Conservation (phyloP, 2,797 vertebrate genomes). For the Sparus aurata region DNA sequence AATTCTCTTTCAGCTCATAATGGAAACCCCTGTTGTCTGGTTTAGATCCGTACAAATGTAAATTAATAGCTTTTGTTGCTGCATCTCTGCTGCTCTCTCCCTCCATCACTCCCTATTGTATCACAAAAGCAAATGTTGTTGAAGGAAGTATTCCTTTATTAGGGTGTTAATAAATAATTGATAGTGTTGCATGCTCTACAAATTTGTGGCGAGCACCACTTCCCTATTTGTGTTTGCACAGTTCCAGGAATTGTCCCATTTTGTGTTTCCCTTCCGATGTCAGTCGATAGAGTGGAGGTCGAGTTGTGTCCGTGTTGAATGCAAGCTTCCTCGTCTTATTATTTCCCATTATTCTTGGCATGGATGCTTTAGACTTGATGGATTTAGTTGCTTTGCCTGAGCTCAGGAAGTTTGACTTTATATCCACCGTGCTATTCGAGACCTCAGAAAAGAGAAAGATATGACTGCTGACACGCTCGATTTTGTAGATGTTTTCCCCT, state of each 20-base stretch:
- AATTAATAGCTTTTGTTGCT: constrained; percentile 32
- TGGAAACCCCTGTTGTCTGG: constrained; percentile 53
- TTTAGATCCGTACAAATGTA: constrained; percentile 53
- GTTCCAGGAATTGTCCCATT: constrained; percentile 83
- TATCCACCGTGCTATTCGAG: constrained; percentile 24
- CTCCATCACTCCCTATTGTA: constrained; percentile 44
- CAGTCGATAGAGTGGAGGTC: constrained; percentile 77
- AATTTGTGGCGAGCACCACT: constrained; percentile 70
- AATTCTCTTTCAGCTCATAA: constrained; percentile 15
- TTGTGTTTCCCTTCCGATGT: constrained; percentile 80
- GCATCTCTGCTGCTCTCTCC: constrained; percentile 10
- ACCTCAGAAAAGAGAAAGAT: constrained; percentile 23
- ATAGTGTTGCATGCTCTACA: constrained; percentile 68
- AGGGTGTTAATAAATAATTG: constrained; percentile 84
- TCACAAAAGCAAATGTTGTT: constrained; percentile 53
- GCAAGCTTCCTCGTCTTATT: constrained; percentile 77
- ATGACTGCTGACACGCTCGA: constrained; percentile 1
- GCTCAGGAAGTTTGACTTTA: constrained; percentile 60
- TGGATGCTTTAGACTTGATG: constrained; percentile 66
- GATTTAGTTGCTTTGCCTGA: constrained; percentile 72
- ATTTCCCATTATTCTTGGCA: constrained; percentile 77
- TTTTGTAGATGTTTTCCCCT: constrained; percentile 12
- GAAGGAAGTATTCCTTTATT: constrained; percentile 77
- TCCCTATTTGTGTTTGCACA: constrained; percentile 80
- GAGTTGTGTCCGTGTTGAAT: constrained; percentile 79